phyloP scores from a whole-genome alignment of 2,797 vertebrate genomes.

The Natrix natrix region DNA sequence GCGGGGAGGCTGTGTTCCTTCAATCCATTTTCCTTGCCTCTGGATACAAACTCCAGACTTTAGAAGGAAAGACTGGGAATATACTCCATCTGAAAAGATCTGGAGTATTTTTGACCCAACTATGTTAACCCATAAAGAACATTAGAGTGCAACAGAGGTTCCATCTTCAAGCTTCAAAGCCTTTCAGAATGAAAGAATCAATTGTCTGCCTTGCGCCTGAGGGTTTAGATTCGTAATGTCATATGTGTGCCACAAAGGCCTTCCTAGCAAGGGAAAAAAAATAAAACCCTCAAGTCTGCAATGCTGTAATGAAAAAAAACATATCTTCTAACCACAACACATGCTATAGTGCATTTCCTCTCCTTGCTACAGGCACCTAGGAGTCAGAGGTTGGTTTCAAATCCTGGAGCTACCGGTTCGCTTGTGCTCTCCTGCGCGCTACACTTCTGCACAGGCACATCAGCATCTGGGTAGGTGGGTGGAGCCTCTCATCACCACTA shows the following conservation, averaged over 20 bases:
- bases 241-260: slow-evolving; percentile 18
- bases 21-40: slow-evolving; percentile 30
- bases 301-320: neutral
- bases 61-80: slow-evolving; percentile 30
- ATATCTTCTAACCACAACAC: neutral
- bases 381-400: neutral
- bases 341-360: neutral
- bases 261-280: neutral
- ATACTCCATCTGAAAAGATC: slow-evolving; percentile 12
- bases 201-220: slow-evolving; percentile 21
- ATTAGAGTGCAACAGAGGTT: slow-evolving; percentile 16
- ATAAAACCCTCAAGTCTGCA: neutral
- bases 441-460: too few relatives aligned
- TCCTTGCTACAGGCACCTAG: neutral
- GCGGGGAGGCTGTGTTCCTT: neutral
- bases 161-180: slow-evolving; percentile 26
- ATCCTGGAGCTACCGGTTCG: too few relatives aligned
- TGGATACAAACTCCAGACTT: slow-evolving; percentile 34
- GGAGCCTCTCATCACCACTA: too few relatives aligned
- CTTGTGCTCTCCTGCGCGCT: too few relatives aligned
- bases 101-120: slow-evolving; percentile 28
- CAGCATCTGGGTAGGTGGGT: too few relatives aligned
- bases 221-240: slow-evolving; percentile 16
- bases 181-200: slow-evolving; percentile 36
- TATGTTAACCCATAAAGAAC: slow-evolving; percentile 32